Evolutionary conservation across 2,113 vertebrate genomes (phyloP), one percentile per base, ranked within the genome.

Genomic region (Ceyx margarethae): DNA sequence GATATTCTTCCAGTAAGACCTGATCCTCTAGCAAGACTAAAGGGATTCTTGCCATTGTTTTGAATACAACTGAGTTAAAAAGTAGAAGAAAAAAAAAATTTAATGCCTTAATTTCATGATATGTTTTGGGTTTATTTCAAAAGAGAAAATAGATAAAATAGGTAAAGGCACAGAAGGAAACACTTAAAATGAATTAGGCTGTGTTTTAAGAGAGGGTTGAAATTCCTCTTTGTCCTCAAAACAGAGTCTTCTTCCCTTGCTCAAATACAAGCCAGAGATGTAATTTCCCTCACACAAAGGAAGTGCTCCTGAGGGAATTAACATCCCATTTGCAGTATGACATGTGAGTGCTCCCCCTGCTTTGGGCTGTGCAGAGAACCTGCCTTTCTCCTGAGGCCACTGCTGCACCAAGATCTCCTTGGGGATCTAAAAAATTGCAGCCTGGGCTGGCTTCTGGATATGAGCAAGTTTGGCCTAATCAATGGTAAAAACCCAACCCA

Each of bases 271-370:
- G 62, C 28, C 45, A 81, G 57, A 86, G 77, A 92, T 84, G 89
- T 90, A 75, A 91, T 94, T 93, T 92, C 46, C 66, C 22, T 84
- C 64, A 58, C 77, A 95, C 45, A 90, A 89, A 87, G 66, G 64
- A 93, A 81, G 31, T 46, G 17, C 5, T 95, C 90, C 83, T 93
- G 83, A 71, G 78, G 80, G 92, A 81, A 88, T 69, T 67, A 71
- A 65, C 61, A 81, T 90, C 77, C 31, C 61, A 84, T 95, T 81
- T 95, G 54, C 69, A 89, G 16, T 65, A 54, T 54, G 74, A 91
- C 62, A 60, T 66, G 40, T 81, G 62, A 91, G 42, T 78, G 33
- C 20, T 76, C 64, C 71, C 73, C 84, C 74, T 79, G 69, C 62
- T 81, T 88, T 84, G 62, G 95, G 54, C 81, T 76, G 21, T 16